Evolutionary conservation across 2,113 vertebrate genomes (phyloP), one percentile per base, ranked within the genome.

Genomic region (Onychostoma macrolepis): DNA sequence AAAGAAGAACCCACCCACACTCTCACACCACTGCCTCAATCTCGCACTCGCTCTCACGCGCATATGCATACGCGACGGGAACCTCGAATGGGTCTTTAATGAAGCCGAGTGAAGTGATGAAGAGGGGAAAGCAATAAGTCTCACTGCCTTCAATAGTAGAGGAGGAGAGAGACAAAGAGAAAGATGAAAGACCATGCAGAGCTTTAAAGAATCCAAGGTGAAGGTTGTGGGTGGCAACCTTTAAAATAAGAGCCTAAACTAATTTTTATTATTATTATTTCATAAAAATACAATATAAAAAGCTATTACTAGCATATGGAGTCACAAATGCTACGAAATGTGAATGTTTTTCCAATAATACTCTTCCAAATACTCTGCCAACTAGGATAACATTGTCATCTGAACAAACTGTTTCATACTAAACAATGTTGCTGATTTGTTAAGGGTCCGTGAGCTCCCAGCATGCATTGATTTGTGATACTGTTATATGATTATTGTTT

Each of bases 1-100:
- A 56, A 71, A 84, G 41, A 71, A 4, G 30, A 84, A 74, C n/a
- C 67, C 83, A 72, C 83, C 83, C 69, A 75, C 83, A 74, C 24
- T 33, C 13, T 84, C 67, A 74, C 30, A 36, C 19, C 75, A 13
- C 43, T 50, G 6, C 75, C n/a, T 50, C 75, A 50, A 77, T 77
- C 80, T 82, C 9, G 9, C 80, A 48, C 61, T 41, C 43, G 4
- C 48, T 74, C 82, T 38, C 33, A 15, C 48, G 4, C 76, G 4
- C 76, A 53, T 83, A 33, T 36, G 65, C 26, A 30, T 17, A 41
- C 48, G 2, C 48, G 12, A 75, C 33, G 24, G 30, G 69, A 74
- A 41, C 33, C 83, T 41, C 48, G 21, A 75, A 56, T 36, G 36
- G 33, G 24, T 30, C 48, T 84, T 84, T 84, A 84, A 74, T 58